Base-by-base conservation (phyloP, 2,888 invertebrate species). In the Anorthoa munda region DNA sequence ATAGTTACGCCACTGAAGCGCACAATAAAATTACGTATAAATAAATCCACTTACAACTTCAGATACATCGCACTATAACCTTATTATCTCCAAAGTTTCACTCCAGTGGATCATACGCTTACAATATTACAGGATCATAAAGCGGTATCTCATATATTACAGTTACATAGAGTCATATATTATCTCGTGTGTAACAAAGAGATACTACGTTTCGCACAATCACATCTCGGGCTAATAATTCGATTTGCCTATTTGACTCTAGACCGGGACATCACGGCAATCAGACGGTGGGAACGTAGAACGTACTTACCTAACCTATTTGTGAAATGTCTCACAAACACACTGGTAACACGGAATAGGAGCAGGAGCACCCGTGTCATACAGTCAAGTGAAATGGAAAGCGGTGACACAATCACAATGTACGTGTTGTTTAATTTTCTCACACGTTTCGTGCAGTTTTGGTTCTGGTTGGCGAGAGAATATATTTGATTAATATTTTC, bases 351-450 rank as follows among this genome's bases (percentile, higher is more conserved):
- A 39, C n/a, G 23, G 61, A 67, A 64, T 66, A 64, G 64, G 58
- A 74, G 46, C 73, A 64, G 64, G 58, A 74, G 46, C 73, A 58
- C 45, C 72, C 66, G 75, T 80, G 81, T 84, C 85, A 84, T 82
- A 87, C 78, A 77, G 87, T 82, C 89, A 88, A 90, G 87, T 90
- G 92, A 91, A 92, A 93, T 91, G 90, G 92, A 92, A 93, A 93
- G 90, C 90, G 82, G 60, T 74, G 65, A 80, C 72, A 83, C 85
- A 78, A 83, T 66, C 66, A 66, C 86, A 88, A 88, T 89, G 85
- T 67, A 55, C 31, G 18, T 67, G 89, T 89, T 91, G 91, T 92
- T 92, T 92, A 91, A 93, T 92, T 92, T 94, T 94, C 94, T 90
- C 93, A 92, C 92, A 90, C 89, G 75, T 90, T 90, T 89, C 89